Conservation (phyloP, 2,888 invertebrate genomes). For the Quadroppia sp. region DNA sequence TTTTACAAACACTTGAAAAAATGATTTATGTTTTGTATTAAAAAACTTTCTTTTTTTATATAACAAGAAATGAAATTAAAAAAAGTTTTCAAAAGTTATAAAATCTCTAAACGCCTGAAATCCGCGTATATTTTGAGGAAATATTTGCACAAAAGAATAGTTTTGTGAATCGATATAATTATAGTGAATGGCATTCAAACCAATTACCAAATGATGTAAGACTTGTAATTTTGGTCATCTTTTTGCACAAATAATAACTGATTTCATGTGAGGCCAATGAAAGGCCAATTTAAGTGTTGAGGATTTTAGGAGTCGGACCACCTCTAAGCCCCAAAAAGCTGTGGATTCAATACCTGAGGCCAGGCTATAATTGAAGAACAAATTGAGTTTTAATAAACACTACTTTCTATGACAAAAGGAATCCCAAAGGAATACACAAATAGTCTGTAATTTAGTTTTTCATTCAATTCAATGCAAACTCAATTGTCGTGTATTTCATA, state of each 20-base stretch:
- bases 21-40: too few species aligned
- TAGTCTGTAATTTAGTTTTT: constrained; percentile 30
- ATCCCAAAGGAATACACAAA: constrained; percentile 12
- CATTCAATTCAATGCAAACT: constrained; percentile 1
- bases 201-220: constrained; percentile 33
- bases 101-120: constrained; percentile 3
- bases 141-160: neutral
- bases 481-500: constrained; percentile 28
- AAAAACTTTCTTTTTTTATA: too few species aligned
- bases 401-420: constrained; percentile 5
- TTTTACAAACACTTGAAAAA: too few species aligned
- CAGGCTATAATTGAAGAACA: constrained; percentile 31
- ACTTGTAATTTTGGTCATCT: constrained; percentile 22
- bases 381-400: constrained; percentile 36
- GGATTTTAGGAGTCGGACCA: constrained; percentile 6
- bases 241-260: constrained; percentile 12
- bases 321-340: constrained; percentile 16
- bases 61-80: neutral
- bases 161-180: constrained; percentile 10
- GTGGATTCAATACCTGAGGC: constrained; percentile 29
- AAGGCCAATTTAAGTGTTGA: constrained; percentile 31
- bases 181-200: constrained; percentile 25
- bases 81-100: neutral
- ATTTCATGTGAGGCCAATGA: constrained; percentile 31
- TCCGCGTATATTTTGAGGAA: neutral